Percentiles rank a stretch among this genome's conserved stretches.
Evolutionary conservation across 2,888 invertebrate genomes (phyloP).

Genomic region (Alloplasta piceator): DNA sequence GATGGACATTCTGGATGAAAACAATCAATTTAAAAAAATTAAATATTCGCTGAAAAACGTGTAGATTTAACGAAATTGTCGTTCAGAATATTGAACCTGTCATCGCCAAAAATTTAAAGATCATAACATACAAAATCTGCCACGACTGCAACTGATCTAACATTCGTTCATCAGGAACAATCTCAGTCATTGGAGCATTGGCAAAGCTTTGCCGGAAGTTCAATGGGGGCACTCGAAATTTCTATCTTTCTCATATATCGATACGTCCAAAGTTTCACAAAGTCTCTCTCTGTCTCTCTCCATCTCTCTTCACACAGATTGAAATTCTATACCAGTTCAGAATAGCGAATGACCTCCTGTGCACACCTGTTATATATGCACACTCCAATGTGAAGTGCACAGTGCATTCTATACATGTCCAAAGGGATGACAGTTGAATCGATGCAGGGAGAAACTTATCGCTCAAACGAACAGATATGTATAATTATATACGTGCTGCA

Average conservation of each 20-base stretch:
- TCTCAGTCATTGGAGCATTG: neutral
- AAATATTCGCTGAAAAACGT: too few relatives aligned
- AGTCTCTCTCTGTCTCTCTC: constrained; percentile 1
- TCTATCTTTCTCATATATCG: constrained; percentile 12
- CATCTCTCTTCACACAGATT: neutral
- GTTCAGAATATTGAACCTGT: too few relatives aligned
- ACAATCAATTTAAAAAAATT: too few relatives aligned
- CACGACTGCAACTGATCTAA: too few relatives aligned
- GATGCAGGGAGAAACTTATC: constrained; percentile 58
- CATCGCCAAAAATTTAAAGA: too few relatives aligned
- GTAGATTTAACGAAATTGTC: too few relatives aligned
- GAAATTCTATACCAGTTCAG: constrained; percentile 34
- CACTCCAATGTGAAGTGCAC: neutral
- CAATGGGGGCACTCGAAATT: neutral
- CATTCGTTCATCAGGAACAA: neutral
- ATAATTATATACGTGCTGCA: neutral
- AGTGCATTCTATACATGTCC: neutral
- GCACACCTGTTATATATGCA: constrained; percentile 26
- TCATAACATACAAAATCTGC: too few relatives aligned
- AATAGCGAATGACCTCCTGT: constrained; percentile 17
- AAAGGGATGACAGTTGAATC: constrained; percentile 42
- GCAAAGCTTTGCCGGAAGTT: constrained; percentile 4
- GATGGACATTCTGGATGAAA: too few relatives aligned
- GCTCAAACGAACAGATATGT: constrained; percentile 26
- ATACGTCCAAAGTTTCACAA: constrained; percentile 18